These are phyloP conservation scores for Desmodus rotundus DNA, from an alignment of 2,113 vertebrate genomes.

Conservation along the genomic window DNA sequence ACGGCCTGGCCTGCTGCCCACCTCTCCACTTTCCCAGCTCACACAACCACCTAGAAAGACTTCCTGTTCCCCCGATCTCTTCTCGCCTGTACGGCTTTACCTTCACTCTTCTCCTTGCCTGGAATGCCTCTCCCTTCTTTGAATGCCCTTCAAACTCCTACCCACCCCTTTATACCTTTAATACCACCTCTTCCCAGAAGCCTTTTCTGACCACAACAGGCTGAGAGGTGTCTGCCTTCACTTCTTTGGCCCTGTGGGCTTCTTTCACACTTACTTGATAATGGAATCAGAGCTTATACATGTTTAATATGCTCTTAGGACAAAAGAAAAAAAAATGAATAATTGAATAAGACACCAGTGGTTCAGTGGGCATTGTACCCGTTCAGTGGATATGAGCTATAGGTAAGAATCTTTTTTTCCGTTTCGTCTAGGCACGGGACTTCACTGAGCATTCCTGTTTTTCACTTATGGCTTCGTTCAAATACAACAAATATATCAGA, in stretches of 20 bases:
- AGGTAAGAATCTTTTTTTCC: neutral
- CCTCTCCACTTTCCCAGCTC: neutral
- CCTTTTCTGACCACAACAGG: neutral
- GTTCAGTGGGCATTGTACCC: rapidly evolving
- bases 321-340: neutral
- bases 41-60: neutral
- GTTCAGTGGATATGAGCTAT: neutral
- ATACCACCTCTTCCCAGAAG: neutral
- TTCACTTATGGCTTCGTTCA: neutral
- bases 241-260: neutral
- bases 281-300: neutral
- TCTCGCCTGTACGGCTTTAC: neutral
- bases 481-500: neutral
- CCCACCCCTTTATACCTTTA: too few relatives aligned
- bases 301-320: neutral
- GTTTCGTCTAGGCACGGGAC: neutral
- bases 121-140: neutral
- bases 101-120: neutral
- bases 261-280: neutral
- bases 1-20: neutral
- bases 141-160: neutral
- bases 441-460: neutral
- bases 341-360: neutral
- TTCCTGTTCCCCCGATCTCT: neutral
- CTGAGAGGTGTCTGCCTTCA: neutral